phyloP scores from a whole-genome alignment of 2,888 invertebrate genomes.

The Pseudococcus viburni region DNA sequence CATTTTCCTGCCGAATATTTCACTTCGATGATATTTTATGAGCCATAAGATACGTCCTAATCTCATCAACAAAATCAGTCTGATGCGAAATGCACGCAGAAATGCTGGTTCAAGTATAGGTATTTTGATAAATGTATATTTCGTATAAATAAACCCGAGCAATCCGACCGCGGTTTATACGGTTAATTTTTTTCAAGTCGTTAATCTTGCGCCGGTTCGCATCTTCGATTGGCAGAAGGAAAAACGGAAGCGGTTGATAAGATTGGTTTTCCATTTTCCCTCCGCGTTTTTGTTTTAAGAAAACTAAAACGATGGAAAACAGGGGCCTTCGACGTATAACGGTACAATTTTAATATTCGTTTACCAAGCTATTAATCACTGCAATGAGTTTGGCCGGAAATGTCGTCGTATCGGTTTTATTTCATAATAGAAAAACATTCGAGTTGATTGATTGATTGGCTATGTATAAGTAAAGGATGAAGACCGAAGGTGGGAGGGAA shows the following conservation, averaged over 20 bases:
- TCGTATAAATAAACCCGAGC: background rate
- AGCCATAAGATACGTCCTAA: too few relatives aligned
- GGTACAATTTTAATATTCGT: constrained; percentile 33
- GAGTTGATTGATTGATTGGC: constrained; percentile 47
- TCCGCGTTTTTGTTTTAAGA: background rate
- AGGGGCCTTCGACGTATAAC: background rate
- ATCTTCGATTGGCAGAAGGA: background rate
- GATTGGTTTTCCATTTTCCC: background rate
- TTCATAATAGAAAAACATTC: constrained; percentile 53
- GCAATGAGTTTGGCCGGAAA: constrained; percentile 50
- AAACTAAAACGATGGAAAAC: background rate
- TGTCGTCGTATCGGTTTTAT: constrained; percentile 47
- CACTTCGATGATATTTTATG: too few relatives aligned
- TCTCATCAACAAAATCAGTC: too few relatives aligned
- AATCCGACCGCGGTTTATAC: background rate
- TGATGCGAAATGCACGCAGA: too few relatives aligned
- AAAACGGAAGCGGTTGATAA: background rate
- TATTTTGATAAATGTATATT: background rate
- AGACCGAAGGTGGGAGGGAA: too few relatives aligned
- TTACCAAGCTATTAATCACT: constrained; percentile 50
- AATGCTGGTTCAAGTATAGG: too few relatives aligned
- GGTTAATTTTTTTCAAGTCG: background rate
- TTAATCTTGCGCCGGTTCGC: background rate
- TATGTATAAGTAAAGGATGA: background rate
- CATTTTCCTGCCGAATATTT: too few relatives aligned